Percentiles rank a stretch among this genome's conserved stretches.
These are phyloP conservation scores for Lamproptera curius DNA, from an alignment of 2,888 invertebrate species.

Conservation along the genomic window DNA sequence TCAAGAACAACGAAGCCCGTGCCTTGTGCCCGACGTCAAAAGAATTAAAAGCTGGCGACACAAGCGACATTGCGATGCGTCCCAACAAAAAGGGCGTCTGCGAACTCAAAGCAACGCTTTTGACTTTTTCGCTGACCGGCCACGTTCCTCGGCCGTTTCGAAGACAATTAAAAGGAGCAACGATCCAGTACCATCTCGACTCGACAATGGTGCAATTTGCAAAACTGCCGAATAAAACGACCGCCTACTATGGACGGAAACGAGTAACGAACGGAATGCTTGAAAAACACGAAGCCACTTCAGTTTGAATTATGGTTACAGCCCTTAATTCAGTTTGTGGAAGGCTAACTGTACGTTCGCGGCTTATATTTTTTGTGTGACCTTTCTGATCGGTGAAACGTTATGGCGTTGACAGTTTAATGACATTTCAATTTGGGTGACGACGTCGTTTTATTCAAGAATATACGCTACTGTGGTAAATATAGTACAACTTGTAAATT, in stretches of 20 bases:
- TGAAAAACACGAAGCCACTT: slow-evolving; percentile 7
- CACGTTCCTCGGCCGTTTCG: slow-evolving; percentile 6
- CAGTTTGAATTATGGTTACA: slow-evolving; percentile 12
- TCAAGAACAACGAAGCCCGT: neutral
- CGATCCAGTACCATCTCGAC: slow-evolving; percentile 10
- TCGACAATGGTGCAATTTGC: slow-evolving; percentile 16
- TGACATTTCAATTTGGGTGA: too few relatives aligned
- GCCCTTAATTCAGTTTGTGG: slow-evolving; percentile 2
- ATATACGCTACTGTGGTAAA: too few relatives aligned
- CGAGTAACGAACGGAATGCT: neutral
- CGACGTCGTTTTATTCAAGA: too few relatives aligned
- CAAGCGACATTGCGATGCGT: slow-evolving; percentile 13
- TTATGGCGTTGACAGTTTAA: too few relatives aligned
- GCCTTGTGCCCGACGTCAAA: slow-evolving; percentile 4
- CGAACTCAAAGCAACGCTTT: slow-evolving; percentile 3
- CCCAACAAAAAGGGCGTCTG: slow-evolving; percentile 13
- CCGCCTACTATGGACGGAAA: neutral
- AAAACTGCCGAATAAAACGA: slow-evolving; percentile 6
- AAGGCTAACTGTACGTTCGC: slow-evolving; percentile 2
- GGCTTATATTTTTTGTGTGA: neutral
- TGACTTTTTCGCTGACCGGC: slow-evolving; percentile 14
- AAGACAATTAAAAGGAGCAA: slow-evolving; percentile 18
- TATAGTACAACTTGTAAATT: too few relatives aligned
- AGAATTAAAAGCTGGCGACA: slow-evolving; percentile 17
- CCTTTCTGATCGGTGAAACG: too few relatives aligned